Evolutionary conservation across 92 coral and sea anemone genomes (phyloP).

Genomic region (Palythoa caribaeorum): DNA sequence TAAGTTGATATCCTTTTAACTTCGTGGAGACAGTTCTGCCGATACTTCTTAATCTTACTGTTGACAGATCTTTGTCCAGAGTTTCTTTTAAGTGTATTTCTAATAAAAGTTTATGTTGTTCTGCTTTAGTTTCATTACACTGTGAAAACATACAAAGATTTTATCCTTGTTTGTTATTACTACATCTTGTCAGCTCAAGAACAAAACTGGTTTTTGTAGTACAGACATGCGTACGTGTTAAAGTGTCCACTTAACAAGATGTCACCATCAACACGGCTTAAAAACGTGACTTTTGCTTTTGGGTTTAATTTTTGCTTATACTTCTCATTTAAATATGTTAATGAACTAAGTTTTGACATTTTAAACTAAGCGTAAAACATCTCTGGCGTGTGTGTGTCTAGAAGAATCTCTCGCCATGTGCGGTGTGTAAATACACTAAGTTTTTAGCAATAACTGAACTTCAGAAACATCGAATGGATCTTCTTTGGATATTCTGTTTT

Average conservation of each 20-base stretch:
- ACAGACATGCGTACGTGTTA: not conserved
- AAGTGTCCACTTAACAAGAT: not conserved
- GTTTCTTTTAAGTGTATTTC: slow-evolving; percentile 35
- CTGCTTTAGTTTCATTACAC: slow-evolving; percentile 27
- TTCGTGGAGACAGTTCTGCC: not conserved
- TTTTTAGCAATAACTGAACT: not conserved
- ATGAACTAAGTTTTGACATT: slow-evolving; percentile 27
- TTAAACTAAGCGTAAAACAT: not conserved
- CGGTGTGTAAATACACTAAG: not conserved
- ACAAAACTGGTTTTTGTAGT: not conserved
- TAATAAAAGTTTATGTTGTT: slow-evolving; percentile 26
- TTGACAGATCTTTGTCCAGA: slow-evolving; percentile 46
- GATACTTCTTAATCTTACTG: slow-evolving; percentile 11
- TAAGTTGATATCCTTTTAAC: not conserved
- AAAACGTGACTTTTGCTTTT: not conserved
- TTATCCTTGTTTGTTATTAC: not conserved
- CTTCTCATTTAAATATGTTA: slow-evolving; percentile 47
- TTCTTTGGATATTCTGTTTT: not conserved
- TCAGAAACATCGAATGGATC: not conserved
- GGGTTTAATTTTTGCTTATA: slow-evolving; percentile 21
- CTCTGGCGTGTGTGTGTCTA: not conserved
- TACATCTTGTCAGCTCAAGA: not conserved
- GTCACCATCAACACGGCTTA: not conserved
- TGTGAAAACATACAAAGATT: slow-evolving; percentile 39
- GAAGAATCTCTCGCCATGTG: not conserved